phyloP scores from a whole-genome alignment of 1,140 invertebrate genomes.

The Listronotus oregonensis region DNA sequence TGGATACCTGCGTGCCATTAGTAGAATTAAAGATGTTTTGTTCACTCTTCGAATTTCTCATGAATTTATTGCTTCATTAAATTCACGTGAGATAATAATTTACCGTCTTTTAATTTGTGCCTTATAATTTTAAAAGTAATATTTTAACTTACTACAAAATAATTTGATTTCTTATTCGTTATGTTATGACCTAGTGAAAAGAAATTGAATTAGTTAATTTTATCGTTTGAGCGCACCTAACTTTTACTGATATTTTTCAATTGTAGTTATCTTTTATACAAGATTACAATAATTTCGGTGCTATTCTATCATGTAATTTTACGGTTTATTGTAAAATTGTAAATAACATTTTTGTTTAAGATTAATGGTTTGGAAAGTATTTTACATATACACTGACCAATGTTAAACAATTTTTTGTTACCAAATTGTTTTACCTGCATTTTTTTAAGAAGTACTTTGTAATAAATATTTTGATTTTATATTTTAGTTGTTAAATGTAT shows the following conservation, averaged over 20 bases:
- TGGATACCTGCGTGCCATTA: slow-evolving; percentile 34
- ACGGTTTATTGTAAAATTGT: slow-evolving; percentile 18
- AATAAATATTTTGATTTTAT: slow-evolving; percentile 4
- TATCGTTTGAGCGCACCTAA: too few relatives aligned
- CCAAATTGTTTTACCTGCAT: slow-evolving; percentile 34
- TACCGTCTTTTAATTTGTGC: slow-evolving; percentile 27
- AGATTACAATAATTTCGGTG: slow-evolving; percentile 23
- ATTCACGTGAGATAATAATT: slow-evolving; percentile 37
- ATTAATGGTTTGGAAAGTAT: slow-evolving; percentile 24
- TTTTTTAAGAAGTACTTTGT: background rate
- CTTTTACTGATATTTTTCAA: too few relatives aligned
- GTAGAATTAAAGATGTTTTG: background rate
- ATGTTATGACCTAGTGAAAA: slow-evolving; percentile 46
- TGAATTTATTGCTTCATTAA: slow-evolving; percentile 46
- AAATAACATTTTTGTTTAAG: slow-evolving; percentile 39
- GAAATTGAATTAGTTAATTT: slow-evolving; percentile 38
- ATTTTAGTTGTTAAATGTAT: slow-evolving; percentile 16
- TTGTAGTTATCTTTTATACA: too few relatives aligned
- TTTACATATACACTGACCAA: slow-evolving; percentile 10
- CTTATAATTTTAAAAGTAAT: slow-evolving; percentile 32
- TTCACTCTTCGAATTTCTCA: slow-evolving; percentile 36
- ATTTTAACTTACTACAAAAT: background rate
- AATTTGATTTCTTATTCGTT: slow-evolving; percentile 48
- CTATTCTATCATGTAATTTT: slow-evolving; percentile 38
- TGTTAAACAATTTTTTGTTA: slow-evolving; percentile 36